Evolutionary conservation across 2,797 vertebrate species (phyloP).

Genomic region (Neopelma chrysocephalum): DNA sequence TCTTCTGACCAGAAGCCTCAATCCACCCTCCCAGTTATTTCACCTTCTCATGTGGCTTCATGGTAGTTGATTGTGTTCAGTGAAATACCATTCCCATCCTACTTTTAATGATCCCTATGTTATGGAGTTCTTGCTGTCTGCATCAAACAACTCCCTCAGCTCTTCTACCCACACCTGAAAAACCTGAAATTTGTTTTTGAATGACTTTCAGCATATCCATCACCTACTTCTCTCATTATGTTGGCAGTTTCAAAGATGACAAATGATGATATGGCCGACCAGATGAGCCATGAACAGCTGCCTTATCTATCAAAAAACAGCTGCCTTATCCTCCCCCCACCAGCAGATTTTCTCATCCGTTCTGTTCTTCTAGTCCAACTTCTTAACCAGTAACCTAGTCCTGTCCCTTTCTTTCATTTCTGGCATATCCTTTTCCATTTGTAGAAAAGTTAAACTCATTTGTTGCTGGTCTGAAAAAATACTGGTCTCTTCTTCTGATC

Average conservation of each 20-base stretch:
- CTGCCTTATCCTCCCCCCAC: neutral
- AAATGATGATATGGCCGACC: neutral
- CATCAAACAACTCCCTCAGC: neutral
- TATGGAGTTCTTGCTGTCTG: neutral
- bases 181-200: neutral
- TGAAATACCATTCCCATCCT: neutral
- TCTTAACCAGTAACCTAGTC: accelerated
- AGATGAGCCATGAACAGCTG: neutral
- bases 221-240: neutral
- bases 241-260: neutral
- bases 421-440: neutral
- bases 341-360: neutral
- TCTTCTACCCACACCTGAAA: neutral
- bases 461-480: neutral
- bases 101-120: neutral
- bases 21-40: neutral
- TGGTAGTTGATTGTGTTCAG: neutral
- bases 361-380: neutral
- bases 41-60: neutral
- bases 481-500: neutral
- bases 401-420: neutral
- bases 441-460: neutral
- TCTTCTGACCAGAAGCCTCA: neutral
- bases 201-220: neutral
- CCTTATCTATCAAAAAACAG: neutral